Percentiles rank a stretch among this genome's conserved stretches.
These are phyloP conservation scores for Cephalotes varians DNA, from an alignment of 2,888 invertebrate genomes.

Conservation along the genomic window DNA sequence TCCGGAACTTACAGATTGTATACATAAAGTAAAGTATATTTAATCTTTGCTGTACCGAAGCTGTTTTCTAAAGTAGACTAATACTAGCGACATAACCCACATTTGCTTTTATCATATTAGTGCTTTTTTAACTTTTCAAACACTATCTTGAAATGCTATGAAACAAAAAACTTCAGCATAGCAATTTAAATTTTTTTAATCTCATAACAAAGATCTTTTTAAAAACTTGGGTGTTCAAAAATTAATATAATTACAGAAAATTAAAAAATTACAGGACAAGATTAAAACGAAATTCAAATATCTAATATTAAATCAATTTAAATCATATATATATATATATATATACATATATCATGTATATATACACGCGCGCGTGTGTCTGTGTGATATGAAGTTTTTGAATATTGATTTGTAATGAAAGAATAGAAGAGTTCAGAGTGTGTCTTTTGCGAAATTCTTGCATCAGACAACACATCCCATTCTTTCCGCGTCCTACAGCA, in stretches of 20 bases:
- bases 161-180: not conserved
- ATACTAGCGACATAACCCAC: not conserved
- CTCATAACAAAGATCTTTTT: not conserved
- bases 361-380: not conserved
- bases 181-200: not conserved
- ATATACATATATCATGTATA: not conserved
- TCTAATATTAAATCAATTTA: not conserved
- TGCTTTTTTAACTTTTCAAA: conserved; percentile 32
- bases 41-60: conserved; percentile 18
- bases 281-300: not conserved
- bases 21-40: conserved; percentile 20
- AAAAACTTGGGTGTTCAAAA: not conserved
- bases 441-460: not conserved
- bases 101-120: conserved; percentile 41
- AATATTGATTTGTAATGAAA: conserved; percentile 9
- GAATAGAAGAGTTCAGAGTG: not conserved
- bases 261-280: not conserved
- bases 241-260: not conserved
- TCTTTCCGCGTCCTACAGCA: conserved; percentile 5
- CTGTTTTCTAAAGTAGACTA: conserved; percentile 7
- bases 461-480: not conserved
- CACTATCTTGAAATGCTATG: conserved; percentile 4
- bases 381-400: not conserved
- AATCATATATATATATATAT: not conserved
- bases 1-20: not conserved